Conservation (phyloP, 64 coral and sea anemone genomes). For the Pocillopora damicornis region DNA sequence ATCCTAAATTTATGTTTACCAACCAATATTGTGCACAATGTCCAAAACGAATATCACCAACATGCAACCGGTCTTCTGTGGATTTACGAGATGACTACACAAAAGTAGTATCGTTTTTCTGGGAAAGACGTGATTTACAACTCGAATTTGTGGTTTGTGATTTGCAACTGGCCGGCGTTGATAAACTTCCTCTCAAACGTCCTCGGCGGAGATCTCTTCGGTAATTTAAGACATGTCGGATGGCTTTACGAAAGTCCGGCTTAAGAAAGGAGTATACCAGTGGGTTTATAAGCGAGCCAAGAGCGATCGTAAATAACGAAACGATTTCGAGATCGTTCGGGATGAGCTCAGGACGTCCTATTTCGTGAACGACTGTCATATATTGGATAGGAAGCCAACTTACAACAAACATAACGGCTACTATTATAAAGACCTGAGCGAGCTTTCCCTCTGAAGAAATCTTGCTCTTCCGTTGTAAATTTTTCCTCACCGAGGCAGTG, state of each 20-base stretch:
- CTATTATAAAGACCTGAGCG: slow-evolving; percentile 49
- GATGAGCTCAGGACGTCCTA: slow-evolving; percentile 16
- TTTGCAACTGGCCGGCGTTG: too few species aligned
- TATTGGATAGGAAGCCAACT: slow-evolving; percentile 54
- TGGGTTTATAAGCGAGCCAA: slow-evolving; percentile 49
- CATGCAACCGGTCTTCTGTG: too few species aligned
- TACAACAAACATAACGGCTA: slow-evolving; percentile 47
- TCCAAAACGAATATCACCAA: too few species aligned
- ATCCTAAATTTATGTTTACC: too few species aligned
- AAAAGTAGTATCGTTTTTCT: not conserved
- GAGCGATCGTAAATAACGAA: slow-evolving; percentile 45
- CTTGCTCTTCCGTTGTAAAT: slow-evolving; percentile 11
- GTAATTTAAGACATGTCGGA: slow-evolving; percentile 25
- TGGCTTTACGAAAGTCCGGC: slow-evolving; percentile 54
- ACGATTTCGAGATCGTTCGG: slow-evolving; percentile 9
- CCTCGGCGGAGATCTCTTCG: not conserved
- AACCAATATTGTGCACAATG: too few species aligned
- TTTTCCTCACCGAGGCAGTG: slow-evolving; percentile 22
- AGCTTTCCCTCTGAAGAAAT: slow-evolving; percentile 49
- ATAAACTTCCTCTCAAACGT: not conserved
- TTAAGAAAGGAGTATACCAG: slow-evolving; percentile 52
- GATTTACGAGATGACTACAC: not conserved
- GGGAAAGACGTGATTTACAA: not conserved
- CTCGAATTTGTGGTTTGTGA: slow-evolving; percentile 14
- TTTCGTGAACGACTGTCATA: slow-evolving; percentile 48